These are phyloP conservation scores for Pithys albifrons DNA, from an alignment of 2,113 vertebrate genomes.

Conservation along the genomic window DNA sequence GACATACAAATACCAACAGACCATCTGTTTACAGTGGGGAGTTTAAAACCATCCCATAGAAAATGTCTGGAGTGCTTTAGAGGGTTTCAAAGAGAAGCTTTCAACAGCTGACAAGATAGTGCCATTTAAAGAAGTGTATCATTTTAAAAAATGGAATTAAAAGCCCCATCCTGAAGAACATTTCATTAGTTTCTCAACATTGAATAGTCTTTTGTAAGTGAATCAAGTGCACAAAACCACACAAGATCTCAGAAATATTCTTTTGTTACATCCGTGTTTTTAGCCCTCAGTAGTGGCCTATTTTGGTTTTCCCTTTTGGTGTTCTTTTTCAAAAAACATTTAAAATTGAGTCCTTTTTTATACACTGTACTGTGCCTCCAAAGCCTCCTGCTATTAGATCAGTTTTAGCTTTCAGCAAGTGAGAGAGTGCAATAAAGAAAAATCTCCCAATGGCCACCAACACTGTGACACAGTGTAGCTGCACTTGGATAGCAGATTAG, in stretches of 20 bases:
- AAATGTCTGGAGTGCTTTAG: background rate
- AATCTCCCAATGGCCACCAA: background rate
- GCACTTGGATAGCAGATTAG: constrained; percentile 2
- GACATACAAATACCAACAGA: background rate
- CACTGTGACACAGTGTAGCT: rapidly evolving
- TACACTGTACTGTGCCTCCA: background rate
- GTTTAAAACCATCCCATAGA: background rate
- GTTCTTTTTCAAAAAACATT: background rate
- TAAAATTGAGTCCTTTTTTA: background rate
- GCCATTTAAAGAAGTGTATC: background rate
- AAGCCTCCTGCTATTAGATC: constrained; percentile 5
- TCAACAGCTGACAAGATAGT: background rate
- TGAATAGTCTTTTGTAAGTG: background rate
- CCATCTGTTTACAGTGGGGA: background rate
- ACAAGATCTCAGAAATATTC: background rate
- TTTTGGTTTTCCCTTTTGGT: constrained; percentile 10
- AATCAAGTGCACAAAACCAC: constrained; percentile 1
- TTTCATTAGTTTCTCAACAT: background rate
- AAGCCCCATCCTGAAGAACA: background rate
- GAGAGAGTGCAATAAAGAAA: background rate
- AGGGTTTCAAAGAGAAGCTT: background rate
- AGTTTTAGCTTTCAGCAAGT: background rate
- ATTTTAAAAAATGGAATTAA: background rate
- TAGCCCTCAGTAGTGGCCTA: background rate
- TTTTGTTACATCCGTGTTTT: background rate